Evolutionary conservation across 92 coral and sea anemone genomes (phyloP).

Genomic region (Paragorgia papillata): DNA sequence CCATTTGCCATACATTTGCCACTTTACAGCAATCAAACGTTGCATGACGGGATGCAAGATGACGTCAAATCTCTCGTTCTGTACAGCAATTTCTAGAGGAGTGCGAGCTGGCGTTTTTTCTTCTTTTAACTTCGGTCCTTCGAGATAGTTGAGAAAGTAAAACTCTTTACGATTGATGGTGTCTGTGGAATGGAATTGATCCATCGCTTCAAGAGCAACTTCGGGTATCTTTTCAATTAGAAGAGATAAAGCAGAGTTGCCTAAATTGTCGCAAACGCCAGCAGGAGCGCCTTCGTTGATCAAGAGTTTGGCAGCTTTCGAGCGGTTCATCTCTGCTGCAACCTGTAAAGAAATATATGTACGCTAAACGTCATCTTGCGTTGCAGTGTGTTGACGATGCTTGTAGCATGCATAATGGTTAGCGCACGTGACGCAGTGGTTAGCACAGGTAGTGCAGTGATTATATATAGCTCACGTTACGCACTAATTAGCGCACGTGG

Average conservation of each 20-base stretch:
- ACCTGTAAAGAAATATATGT: conserved; percentile 54
- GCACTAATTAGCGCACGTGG: too few relatives aligned
- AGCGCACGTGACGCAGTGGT: too few relatives aligned
- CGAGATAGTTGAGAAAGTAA: conserved; percentile 86
- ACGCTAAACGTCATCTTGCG: too few relatives aligned
- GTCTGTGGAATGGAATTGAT: conserved; percentile 90
- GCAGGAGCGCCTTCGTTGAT: conserved; percentile 85
- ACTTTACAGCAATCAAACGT: conserved; percentile 80
- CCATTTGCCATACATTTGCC: conserved; percentile 81
- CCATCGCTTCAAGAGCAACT: conserved; percentile 78
- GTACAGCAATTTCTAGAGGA: conserved; percentile 89
- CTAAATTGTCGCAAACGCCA: conserved; percentile 81
- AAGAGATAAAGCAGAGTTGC: conserved; percentile 85
- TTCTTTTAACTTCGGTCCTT: conserved; percentile 53
- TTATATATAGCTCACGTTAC: too few relatives aligned
- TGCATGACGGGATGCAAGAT: conserved; percentile 97
- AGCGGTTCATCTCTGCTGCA: conserved; percentile 95
- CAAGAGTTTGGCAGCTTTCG: conserved; percentile 83
- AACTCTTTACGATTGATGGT: conserved; percentile 89
- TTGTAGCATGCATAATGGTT: too few relatives aligned
- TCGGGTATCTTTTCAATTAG: conserved; percentile 93
- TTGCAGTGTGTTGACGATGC: too few relatives aligned
- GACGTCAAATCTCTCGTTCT: conserved; percentile 85
- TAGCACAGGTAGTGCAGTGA: too few relatives aligned
- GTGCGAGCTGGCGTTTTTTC: conserved; percentile 76